Base-by-base conservation (phyloP, 2,797 vertebrate genomes). In the Bovichtus diacanthus region DNA sequence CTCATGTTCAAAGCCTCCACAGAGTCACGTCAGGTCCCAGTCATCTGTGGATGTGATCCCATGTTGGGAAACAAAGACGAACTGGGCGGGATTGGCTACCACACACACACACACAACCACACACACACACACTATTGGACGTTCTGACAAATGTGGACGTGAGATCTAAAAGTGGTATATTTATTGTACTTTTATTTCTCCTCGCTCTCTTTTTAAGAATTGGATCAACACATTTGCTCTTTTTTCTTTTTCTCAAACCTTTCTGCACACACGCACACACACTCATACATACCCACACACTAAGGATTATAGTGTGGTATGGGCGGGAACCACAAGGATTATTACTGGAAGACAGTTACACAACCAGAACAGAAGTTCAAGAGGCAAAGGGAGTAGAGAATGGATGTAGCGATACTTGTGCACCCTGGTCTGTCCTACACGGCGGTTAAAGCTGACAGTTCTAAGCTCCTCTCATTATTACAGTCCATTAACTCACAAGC, bases 261-360 rank as follows among this genome's bases (percentile, higher is more conserved):
- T 53, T 23, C 31, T 34, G 16, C 46, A 55, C 19, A 55, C 53
- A 43, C 46, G 68, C 41, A 38, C 74, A 43, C 46, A 68, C 41
- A 38, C 74, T 63, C 36, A 74, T 64, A 71, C 65, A 46, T 44
- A 69, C 47, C 64, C 27, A 41, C 71, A 41, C 51, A 66, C 15
- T 71, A 51, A 67, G 85, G 81, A 90, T 90, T 88, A 89, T 51
- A 67, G 58, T 71, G 51, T 39, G 70, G 49, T 53, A 73, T 84
- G 86, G 81, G 83, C n/a, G 54, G 90, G 74, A 89, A 90, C 80
- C 83, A 53, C 69, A 36, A 78, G 87, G 88, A 88, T 92, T 87
- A 89, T 87, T 89, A 87, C 82, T 91, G 87, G 69, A 89, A 92
- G 84, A 85, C 69, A 64, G 81, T 93, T 91, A 88, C 83, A 89